Evolutionary conservation across 2,888 invertebrate species (phyloP).

Genomic region (Eledone cirrhosa): DNA sequence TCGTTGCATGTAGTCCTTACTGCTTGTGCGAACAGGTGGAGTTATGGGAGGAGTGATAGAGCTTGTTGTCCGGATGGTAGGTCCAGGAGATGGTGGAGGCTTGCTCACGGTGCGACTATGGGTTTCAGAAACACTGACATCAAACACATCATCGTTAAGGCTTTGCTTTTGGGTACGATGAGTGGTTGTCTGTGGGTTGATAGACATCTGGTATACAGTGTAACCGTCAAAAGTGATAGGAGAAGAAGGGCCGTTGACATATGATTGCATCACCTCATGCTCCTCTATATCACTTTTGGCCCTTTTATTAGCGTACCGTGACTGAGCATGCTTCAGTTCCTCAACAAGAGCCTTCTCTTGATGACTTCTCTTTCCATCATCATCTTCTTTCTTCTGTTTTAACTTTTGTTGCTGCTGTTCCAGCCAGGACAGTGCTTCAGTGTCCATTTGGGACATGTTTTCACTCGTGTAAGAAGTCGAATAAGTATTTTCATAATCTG

Average conservation of each 20-base stretch:
- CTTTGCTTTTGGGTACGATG: conserved; percentile 28
- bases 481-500: conserved; percentile 58
- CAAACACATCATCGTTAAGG: conserved; percentile 16
- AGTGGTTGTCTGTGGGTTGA: conserved; percentile 39
- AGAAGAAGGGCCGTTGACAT: conserved; percentile 49
- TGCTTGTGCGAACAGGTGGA: conserved; percentile 53
- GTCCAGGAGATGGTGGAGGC: conserved; percentile 53
- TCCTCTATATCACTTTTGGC: conserved; percentile 70
- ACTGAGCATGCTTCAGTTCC: conserved; percentile 66
- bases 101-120: conserved; percentile 45
- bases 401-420: conserved; percentile 64
- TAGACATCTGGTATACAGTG: conserved; percentile 43
- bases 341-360: conserved; percentile 84
- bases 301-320: conserved; percentile 70
- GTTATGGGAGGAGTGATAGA: conserved; percentile 41
- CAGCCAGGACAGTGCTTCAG: conserved; percentile 59
- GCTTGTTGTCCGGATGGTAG: conserved; percentile 44
- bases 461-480: conserved; percentile 46
- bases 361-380: conserved; percentile 45
- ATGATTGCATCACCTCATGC: conserved; percentile 49
- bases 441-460: conserved; percentile 38
- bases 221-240: conserved; percentile 37
- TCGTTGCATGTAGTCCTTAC: conserved; percentile 55
- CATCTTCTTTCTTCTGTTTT: conserved; percentile 48
- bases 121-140: conserved; percentile 34